A percentile compares a stretch with the other conserved stretches of the same genome.
phyloP scores from a whole-genome alignment of 1,140 invertebrate species.

The Octopus sinensis region DNA sequence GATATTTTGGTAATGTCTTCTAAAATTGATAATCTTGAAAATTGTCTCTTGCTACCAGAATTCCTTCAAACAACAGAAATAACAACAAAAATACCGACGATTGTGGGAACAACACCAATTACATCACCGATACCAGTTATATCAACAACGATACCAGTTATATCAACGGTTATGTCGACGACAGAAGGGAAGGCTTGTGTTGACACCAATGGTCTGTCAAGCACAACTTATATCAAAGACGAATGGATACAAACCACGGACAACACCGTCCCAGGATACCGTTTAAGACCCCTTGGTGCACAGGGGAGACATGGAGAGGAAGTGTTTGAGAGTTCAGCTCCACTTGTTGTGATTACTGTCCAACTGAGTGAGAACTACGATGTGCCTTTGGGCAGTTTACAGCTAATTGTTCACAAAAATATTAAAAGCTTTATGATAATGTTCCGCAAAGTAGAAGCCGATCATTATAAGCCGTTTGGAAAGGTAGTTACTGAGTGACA shows the following conservation, averaged over 20 bases:
- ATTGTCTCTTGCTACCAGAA: too few relatives aligned
- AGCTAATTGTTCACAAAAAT: not conserved
- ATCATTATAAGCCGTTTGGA: not conserved
- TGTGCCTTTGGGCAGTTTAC: not conserved
- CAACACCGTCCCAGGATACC: not conserved
- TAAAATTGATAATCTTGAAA: too few relatives aligned
- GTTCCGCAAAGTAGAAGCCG: not conserved
- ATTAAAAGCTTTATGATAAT: not conserved
- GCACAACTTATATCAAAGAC: not conserved
- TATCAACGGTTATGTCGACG: not conserved
- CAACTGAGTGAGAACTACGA: not conserved
- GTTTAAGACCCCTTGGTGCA: not conserved
- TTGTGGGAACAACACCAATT: too few relatives aligned
- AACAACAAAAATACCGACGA: too few relatives aligned
- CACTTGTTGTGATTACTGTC: not conserved
- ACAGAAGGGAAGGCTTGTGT: not conserved
- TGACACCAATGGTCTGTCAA: not conserved
- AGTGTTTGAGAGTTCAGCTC: not conserved
- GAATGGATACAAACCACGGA: not conserved
- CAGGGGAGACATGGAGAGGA: not conserved
- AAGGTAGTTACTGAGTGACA: not conserved
- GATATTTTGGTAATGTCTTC: too few relatives aligned
- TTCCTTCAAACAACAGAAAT: too few relatives aligned
- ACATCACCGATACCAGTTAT: too few relatives aligned
- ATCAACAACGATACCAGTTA: too few relatives aligned